Base-by-base conservation (phyloP, 2,888 invertebrate genomes). In the Ephialtes manifestator region DNA sequence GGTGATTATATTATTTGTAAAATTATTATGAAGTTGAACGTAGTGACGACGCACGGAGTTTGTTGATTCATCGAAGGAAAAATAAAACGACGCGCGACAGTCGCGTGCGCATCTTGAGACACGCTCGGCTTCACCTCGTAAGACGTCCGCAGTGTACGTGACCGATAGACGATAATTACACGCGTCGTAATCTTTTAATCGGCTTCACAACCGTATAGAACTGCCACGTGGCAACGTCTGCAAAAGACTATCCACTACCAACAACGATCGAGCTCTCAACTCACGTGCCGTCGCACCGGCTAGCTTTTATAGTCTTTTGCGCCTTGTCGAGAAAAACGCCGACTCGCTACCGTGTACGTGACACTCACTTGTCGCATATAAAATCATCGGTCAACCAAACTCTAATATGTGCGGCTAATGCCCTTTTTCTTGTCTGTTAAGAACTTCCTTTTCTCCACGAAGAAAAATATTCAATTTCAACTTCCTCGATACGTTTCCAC, bases 121-220 rank as follows among this genome's bases (percentile, higher is more conserved):
- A 70, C 60, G 51, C 58, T 71, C 55, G 71, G 68, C 43, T 20
- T 77, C 68, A 31, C 70, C 60, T 46, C 58, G 60, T 65, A 75
- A 79, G 63, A 82, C 82, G 78, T 82, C 60, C 75, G 46, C 60
- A 18, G 51, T 46, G 15, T 84, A 85, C 85, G 81, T 82, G 85
- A 82, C 85, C 82, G 85, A 85, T 82, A 85, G 85, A 70, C 82
- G 85, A 85, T 85, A 85, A 85, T 85, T 85, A 85, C 85, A 79
- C 82, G 79, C 85, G 85, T 81, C 85, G 67, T 81, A 82, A 85
- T 85, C 85, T 85, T 85, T 85, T 85, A 85, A 85, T 85, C 85
- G 85, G 81, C 85, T 81, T 76, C 72, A 77, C 67, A 20, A 51
- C n/a, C 75, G 48, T 65, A 65, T 20, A 39, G 18, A 31, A 75